Evolutionary conservation across 2,888 invertebrate genomes (phyloP).

Genomic region (Tachina fera): DNA sequence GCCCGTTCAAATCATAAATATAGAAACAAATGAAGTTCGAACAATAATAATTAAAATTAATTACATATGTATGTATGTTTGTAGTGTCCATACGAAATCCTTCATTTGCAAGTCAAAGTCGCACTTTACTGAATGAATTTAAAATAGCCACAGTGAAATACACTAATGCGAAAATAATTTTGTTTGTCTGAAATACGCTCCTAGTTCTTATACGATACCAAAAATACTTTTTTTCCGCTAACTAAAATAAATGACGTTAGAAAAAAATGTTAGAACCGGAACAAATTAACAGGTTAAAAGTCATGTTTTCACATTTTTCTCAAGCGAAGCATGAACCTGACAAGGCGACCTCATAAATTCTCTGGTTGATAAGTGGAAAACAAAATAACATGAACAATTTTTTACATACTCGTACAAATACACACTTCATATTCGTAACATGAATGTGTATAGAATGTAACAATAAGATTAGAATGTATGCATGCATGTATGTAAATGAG

Average conservation of each 20-base stretch:
- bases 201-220: too few relatives aligned
- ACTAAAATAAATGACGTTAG: neutral
- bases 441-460: conserved; percentile 10
- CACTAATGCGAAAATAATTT: too few relatives aligned
- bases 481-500: conserved; percentile 50
- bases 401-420: conserved; percentile 24
- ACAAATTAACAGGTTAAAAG: conserved; percentile 72
- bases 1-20: too few relatives aligned
- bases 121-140: too few relatives aligned
- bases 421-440: conserved; percentile 25
- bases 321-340: conserved; percentile 53
- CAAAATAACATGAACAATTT: conserved; percentile 60
- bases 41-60: too few relatives aligned
- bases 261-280: conserved; percentile 40
- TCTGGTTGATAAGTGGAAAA: conserved; percentile 69
- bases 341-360: conserved; percentile 68
- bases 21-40: too few relatives aligned
- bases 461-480: neutral
- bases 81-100: too few relatives aligned
- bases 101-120: too few relatives aligned
- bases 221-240: neutral
- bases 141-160: too few relatives aligned
- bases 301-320: conserved; percentile 68
- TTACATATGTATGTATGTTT: too few relatives aligned
- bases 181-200: neutral